phyloP scores from a whole-genome alignment of 2,888 invertebrate species.

The Amiota minor region DNA sequence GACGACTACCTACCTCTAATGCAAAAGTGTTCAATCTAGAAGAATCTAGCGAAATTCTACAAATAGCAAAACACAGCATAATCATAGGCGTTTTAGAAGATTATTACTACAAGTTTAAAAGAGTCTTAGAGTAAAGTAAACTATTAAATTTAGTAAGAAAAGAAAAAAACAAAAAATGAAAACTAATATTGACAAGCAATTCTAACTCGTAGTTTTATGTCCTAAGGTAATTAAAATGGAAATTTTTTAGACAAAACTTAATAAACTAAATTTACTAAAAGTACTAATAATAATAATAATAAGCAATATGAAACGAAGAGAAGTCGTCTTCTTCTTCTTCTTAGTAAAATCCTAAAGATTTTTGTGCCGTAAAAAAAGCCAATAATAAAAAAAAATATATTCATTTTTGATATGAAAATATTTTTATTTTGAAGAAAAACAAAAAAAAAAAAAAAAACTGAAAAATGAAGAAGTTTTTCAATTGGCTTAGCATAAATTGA shows the following conservation, averaged over 20 bases:
- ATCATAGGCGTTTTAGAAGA: conserved; percentile 31
- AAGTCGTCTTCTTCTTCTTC: too few relatives aligned
- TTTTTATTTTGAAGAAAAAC: too few relatives aligned
- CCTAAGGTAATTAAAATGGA: conserved; percentile 27
- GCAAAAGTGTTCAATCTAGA: conserved; percentile 33
- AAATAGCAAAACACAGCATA: conserved; percentile 32
- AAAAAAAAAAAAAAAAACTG: too few relatives aligned
- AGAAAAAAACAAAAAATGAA: too few relatives aligned
- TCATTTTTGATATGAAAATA: too few relatives aligned
- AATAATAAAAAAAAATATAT: conserved; percentile 46
- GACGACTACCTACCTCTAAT: conserved; percentile 57
- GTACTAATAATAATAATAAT: too few relatives aligned
- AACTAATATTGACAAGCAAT: conserved; percentile 29
- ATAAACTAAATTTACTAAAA: conserved; percentile 28
- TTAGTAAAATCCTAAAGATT: too few relatives aligned
- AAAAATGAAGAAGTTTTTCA: too few relatives aligned
- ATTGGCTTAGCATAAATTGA: too few relatives aligned
- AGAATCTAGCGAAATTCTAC: conserved; percentile 22
- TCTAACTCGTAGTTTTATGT: conserved; percentile 22
- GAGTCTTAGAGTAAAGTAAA: neutral
- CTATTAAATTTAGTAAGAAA: conserved; percentile 11
- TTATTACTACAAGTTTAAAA: too few relatives aligned
- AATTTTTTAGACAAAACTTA: conserved; percentile 24
- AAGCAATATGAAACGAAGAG: too few relatives aligned
- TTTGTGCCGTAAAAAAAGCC: conserved; percentile 56